Evolutionary conservation across 92 coral and sea anemone genomes (phyloP).

Genomic region (Meandrina meandrites): DNA sequence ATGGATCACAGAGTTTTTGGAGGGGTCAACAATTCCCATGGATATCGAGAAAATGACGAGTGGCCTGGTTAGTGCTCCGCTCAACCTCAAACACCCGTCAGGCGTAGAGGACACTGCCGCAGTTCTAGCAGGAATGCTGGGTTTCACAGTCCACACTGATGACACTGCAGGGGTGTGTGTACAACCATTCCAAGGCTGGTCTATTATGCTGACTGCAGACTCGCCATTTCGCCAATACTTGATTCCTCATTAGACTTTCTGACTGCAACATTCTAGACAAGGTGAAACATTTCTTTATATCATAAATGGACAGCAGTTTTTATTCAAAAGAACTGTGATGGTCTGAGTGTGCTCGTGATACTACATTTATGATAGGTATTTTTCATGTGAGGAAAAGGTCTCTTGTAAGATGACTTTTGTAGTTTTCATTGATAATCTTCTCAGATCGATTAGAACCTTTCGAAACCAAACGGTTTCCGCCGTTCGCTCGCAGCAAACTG

Average conservation of each 20-base stretch:
- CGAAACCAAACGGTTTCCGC: too few relatives aligned
- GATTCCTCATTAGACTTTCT: not conserved
- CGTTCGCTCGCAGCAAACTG: too few relatives aligned
- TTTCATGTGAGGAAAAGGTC: too few relatives aligned
- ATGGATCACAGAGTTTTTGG: slow-evolving; percentile 52
- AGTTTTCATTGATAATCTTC: too few relatives aligned
- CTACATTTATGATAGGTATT: not conserved
- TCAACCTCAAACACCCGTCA: slow-evolving; percentile 27
- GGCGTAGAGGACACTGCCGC: slow-evolving; percentile 48
- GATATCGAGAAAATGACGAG: slow-evolving; percentile 17
- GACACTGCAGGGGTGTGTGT: slow-evolving; percentile 17
- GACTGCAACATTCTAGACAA: not conserved
- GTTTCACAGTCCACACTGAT: slow-evolving; percentile 40
- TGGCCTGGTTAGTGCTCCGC: slow-evolving; percentile 67
- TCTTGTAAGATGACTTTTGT: too few relatives aligned
- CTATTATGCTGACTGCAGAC: slow-evolving; percentile 34
- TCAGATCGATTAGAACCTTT: too few relatives aligned
- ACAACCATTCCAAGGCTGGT: slow-evolving; percentile 65
- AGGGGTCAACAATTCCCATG: slow-evolving; percentile 26
- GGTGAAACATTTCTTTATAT: not conserved
- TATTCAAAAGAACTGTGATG: too few relatives aligned
- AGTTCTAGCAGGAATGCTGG: slow-evolving; percentile 66
- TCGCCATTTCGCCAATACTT: slow-evolving; percentile 41
- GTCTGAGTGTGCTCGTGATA: too few relatives aligned
- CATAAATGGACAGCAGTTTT: too few relatives aligned